Percentiles rank a stretch among this genome's conserved stretches.
These are phyloP conservation scores for Myiopsitta monachus DNA, from an alignment of 2,113 vertebrate species.

Conservation along the genomic window DNA sequence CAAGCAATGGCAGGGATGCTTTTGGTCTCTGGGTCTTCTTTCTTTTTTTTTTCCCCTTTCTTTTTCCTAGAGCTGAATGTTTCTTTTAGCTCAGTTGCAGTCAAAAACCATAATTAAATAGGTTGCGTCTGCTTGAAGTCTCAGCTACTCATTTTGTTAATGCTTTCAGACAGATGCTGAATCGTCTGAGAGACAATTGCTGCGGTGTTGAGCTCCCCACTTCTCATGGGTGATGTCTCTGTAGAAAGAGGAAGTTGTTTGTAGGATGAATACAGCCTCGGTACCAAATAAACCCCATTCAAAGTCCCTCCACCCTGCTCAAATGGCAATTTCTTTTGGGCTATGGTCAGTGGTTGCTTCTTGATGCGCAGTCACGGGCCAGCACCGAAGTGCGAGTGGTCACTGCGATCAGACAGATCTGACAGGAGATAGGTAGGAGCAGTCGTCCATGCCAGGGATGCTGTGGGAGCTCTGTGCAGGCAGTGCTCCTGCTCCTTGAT, in stretches of 20 bases:
- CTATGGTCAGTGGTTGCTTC: not conserved
- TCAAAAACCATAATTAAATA: constrained; percentile 18
- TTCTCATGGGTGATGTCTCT: not conserved
- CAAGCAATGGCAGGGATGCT: not conserved
- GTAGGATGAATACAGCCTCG: accelerated
- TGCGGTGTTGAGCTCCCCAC: not conserved
- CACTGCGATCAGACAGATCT: too few species aligned
- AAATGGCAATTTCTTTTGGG: not conserved
- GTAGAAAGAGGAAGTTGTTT: not conserved
- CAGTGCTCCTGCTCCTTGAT: not conserved
- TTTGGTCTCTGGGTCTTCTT: not conserved
- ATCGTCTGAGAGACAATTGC: not conserved
- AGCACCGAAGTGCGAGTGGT: accelerated
- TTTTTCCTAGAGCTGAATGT: not conserved
- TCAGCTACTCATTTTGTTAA: constrained; percentile 28
- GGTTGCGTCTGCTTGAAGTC: constrained; percentile 23
- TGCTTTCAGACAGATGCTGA: constrained; percentile 3
- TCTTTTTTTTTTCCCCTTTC: not conserved
- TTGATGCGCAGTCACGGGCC: not conserved
- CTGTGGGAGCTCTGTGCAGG: accelerated
- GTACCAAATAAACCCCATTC: not conserved
- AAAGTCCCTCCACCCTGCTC: not conserved
- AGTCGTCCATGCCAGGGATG: accelerated
- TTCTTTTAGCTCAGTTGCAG: constrained; percentile 12
- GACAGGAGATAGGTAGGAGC: not conserved